These are phyloP conservation scores for Drosophila setifemur DNA, from an alignment of 1,140 invertebrate species.

Conservation along the genomic window DNA sequence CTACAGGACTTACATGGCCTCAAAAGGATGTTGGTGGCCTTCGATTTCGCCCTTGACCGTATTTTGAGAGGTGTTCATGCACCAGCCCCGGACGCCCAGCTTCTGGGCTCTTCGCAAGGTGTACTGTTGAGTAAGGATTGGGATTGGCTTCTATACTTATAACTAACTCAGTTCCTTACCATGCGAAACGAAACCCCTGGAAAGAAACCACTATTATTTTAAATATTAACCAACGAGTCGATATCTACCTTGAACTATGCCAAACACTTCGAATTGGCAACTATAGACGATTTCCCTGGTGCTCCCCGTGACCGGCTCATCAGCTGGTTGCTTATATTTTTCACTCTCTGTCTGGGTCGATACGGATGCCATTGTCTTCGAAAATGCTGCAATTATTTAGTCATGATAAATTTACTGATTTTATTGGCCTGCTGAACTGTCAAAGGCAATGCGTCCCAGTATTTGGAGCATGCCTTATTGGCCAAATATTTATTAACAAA, in stretches of 20 bases:
- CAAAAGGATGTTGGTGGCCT: slow-evolving; percentile 26
- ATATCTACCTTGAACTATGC: slow-evolving; percentile 64
- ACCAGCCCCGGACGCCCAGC: slow-evolving; percentile 53
- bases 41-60: slow-evolving; percentile 56
- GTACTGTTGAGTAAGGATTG: slow-evolving; percentile 32
- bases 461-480: not conserved
- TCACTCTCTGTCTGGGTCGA: slow-evolving; percentile 2
- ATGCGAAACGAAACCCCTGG: slow-evolving; percentile 63
- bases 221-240: no score
- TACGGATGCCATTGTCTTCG: not conserved
- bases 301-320: not conserved
- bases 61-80: slow-evolving; percentile 24
- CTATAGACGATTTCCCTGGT: slow-evolving; percentile 2
- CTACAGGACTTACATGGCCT: slow-evolving; percentile 46
- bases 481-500: not conserved
- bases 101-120: slow-evolving; percentile 59
- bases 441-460: not conserved
- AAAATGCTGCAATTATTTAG: not conserved
- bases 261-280: slow-evolving; percentile 64
- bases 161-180: slow-evolving; percentile 21
- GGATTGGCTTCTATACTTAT: not conserved
- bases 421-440: not conserved
- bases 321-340: not conserved
- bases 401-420: not conserved
- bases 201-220: not conserved